These are phyloP conservation scores for Meandrina meandrites DNA, from an alignment of 92 coral and sea anemone genomes.

Conservation along the genomic window DNA sequence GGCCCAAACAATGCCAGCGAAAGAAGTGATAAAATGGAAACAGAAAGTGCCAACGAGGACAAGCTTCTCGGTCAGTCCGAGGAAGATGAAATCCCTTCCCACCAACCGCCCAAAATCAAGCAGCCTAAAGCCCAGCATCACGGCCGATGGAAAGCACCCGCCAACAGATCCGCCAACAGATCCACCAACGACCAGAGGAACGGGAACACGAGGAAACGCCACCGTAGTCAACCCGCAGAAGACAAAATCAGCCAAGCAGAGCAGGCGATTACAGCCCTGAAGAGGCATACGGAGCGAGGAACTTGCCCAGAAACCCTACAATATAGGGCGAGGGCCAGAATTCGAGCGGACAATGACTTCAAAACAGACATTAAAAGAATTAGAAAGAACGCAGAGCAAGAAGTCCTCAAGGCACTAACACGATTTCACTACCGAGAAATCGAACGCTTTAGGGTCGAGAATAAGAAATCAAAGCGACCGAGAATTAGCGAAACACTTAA, in stretches of 20 bases:
- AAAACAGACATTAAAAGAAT: not conserved
- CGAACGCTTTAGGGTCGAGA: not conserved
- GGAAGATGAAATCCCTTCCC: too few relatives aligned
- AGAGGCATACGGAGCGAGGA: not conserved
- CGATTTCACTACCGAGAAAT: conserved; percentile 1
- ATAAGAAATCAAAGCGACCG: not conserved
- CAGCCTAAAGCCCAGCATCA: too few relatives aligned
- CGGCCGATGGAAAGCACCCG: too few relatives aligned
- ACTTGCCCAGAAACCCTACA: conserved; percentile 15
- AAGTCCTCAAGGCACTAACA: not conserved
- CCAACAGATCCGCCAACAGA: too few relatives aligned
- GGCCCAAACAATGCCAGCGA: too few relatives aligned
- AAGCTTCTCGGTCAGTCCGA: not conserved
- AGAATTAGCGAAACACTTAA: not conserved
- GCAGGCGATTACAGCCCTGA: not conserved
- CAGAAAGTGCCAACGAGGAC: not conserved
- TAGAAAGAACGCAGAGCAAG: not conserved
- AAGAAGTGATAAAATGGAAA: not conserved
- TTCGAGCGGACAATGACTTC: not conserved
- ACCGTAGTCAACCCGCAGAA: not conserved
- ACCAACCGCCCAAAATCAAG: too few relatives aligned
- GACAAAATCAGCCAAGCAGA: not conserved
- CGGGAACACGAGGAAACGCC: too few relatives aligned
- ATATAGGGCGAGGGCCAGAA: conserved; percentile 10
- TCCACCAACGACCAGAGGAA: too few relatives aligned